These are phyloP conservation scores for Drosophila erecta DNA, from an alignment of 1,140 invertebrate species.

Conservation along the genomic window DNA sequence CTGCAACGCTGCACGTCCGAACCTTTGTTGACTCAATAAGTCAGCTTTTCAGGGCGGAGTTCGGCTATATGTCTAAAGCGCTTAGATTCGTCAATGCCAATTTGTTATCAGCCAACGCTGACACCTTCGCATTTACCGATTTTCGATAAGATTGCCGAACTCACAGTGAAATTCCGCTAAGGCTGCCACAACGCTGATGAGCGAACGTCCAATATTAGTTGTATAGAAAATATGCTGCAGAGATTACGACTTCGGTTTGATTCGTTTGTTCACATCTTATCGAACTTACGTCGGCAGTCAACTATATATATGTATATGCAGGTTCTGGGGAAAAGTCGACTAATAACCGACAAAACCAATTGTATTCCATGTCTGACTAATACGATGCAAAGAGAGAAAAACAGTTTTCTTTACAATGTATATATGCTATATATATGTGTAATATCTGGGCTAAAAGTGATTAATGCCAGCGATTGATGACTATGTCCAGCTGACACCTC, in stretches of 20 bases:
- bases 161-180: slow-evolving; percentile 36
- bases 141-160: slow-evolving; percentile 50
- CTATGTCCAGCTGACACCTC: no score
- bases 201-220: background rate
- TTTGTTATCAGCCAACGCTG: slow-evolving; percentile 45
- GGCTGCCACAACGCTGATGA: background rate
- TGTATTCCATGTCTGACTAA: slow-evolving; percentile 39
- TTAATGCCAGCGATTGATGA: no score
- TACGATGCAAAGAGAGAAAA: background rate
- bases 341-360: slow-evolving; percentile 19
- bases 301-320: no score
- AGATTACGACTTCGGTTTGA: background rate
- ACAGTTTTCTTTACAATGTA: no score
- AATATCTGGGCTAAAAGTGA: no score
- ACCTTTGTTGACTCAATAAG: slow-evolving; percentile 33
- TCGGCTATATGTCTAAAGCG: slow-evolving; percentile 14
- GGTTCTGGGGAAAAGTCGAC: slow-evolving; percentile 46
- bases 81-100: slow-evolving; percentile 45
- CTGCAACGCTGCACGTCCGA: slow-evolving; percentile 48
- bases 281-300: slow-evolving; percentile 13
- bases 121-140: slow-evolving; percentile 30
- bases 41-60: slow-evolving; percentile 16
- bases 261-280: slow-evolving; percentile 2
- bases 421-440: no score
- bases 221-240: background rate